phyloP scores from a whole-genome alignment of 2,113 vertebrate species.

The Phaetusa simplex region DNA sequence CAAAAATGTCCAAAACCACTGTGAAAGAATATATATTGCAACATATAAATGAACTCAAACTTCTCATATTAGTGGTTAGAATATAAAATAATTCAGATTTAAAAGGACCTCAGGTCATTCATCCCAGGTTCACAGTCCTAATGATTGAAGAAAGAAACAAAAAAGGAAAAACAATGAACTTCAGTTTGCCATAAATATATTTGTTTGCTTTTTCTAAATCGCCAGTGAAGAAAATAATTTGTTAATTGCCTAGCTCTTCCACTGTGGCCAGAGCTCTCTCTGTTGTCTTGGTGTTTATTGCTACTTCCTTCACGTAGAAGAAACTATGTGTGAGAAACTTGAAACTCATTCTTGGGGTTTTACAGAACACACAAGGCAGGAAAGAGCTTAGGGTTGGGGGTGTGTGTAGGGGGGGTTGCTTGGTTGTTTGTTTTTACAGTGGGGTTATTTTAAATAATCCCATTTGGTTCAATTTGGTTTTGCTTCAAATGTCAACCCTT shows the following conservation, averaged over 20 bases:
- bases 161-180: background rate
- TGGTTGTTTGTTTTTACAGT: background rate
- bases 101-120: background rate
- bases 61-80: background rate
- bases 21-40: background rate
- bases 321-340: background rate
- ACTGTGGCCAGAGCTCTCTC: background rate
- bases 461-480: background rate
- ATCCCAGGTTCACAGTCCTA: background rate
- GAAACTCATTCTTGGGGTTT: background rate
- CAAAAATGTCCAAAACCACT: background rate
- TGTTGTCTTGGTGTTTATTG: background rate
- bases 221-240: background rate
- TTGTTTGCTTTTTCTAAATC: background rate
- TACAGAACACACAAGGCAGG: background rate
- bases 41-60: background rate
- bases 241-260: fast-evolving
- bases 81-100: background rate
- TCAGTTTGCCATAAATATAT: background rate
- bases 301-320: background rate
- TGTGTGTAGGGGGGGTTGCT: background rate
- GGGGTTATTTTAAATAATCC: background rate
- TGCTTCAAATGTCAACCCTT: background rate
- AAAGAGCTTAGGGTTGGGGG: background rate
- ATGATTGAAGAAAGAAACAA: background rate